Evolutionary conservation across 2,888 invertebrate genomes (phyloP).

Genomic region (Euphydryas editha): DNA sequence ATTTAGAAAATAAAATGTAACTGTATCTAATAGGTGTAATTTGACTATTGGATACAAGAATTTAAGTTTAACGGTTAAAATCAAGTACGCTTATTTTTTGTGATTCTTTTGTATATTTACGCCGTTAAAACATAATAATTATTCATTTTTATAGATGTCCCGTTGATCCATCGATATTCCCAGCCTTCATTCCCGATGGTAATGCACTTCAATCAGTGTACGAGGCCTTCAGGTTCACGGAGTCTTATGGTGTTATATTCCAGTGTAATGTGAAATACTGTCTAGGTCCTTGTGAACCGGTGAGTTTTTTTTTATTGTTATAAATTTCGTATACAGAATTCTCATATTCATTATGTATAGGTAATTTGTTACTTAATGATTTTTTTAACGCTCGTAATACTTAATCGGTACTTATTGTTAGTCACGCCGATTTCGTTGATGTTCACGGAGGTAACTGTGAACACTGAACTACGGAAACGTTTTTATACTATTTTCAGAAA

Average conservation of each 20-base stretch:
- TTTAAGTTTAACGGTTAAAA: background rate
- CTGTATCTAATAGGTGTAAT: background rate
- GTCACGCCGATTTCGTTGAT: slow-evolving; percentile 23
- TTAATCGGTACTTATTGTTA: slow-evolving; percentile 16
- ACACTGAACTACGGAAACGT: background rate
- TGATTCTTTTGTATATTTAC: background rate
- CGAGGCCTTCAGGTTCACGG: slow-evolving; percentile 97
- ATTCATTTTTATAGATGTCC: slow-evolving; percentile 86
- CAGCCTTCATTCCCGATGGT: slow-evolving; percentile 94
- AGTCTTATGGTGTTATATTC: slow-evolving; percentile 98
- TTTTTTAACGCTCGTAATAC: slow-evolving; percentile 9
- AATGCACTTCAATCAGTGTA: slow-evolving; percentile 95
- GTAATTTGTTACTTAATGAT: background rate
- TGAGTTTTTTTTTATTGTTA: slow-evolving; percentile 70
- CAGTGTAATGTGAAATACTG: slow-evolving; percentile 98
- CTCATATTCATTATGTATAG: no score
- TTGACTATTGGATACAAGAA: background rate
- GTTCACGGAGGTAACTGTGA: slow-evolving; percentile 9
- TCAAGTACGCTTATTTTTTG: background rate
- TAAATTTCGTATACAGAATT: background rate
- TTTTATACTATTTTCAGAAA: slow-evolving; percentile 10
- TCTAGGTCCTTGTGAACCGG: slow-evolving; percentile 96
- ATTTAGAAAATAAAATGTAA: background rate
- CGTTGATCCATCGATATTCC: slow-evolving; percentile 96
- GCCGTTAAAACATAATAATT: background rate